These are phyloP conservation scores for Xiphorhynchus elegans DNA, from an alignment of 2,113 vertebrate species.

Conservation along the genomic window DNA sequence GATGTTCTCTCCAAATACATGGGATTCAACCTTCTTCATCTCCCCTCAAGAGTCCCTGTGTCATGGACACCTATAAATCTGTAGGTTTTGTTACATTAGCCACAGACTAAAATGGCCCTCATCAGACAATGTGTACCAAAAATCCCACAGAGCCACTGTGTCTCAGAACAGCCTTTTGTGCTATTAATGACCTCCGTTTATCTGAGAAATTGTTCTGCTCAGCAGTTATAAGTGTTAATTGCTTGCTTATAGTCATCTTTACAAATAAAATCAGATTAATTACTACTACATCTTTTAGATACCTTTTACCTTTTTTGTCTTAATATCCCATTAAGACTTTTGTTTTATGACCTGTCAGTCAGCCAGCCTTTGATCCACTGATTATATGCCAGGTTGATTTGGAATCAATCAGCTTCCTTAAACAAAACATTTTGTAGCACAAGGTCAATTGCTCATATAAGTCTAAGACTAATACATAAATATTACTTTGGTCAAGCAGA, in stretches of 20 bases:
- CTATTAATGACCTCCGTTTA: neutral
- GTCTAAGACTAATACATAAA: neutral
- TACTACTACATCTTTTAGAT: neutral
- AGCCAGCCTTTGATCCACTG: neutral
- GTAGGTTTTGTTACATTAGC: neutral
- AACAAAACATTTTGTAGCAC: neutral
- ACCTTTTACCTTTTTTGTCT: neutral
- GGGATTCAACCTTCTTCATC: neutral
- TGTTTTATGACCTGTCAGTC: neutral
- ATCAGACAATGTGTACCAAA: rapidly evolving
- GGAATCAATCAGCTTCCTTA: conserved; percentile 19
- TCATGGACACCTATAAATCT: neutral
- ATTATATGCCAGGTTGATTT: neutral
- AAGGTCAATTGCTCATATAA: neutral
- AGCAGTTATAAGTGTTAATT: neutral
- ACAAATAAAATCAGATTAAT: neutral
- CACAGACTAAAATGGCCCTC: neutral
- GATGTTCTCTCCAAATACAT: rapidly evolving
- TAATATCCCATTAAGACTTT: neutral
- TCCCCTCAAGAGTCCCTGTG: neutral
- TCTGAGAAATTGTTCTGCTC: neutral
- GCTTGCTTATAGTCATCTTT: neutral
- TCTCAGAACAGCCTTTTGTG: neutral
- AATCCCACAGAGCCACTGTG: rapidly evolving
- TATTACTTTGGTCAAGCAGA: conserved; percentile 8